Evolutionary conservation across 2,888 invertebrate genomes (phyloP), one percentile per base, ranked within the genome.

Genomic region (Eurytoma californica): DNA sequence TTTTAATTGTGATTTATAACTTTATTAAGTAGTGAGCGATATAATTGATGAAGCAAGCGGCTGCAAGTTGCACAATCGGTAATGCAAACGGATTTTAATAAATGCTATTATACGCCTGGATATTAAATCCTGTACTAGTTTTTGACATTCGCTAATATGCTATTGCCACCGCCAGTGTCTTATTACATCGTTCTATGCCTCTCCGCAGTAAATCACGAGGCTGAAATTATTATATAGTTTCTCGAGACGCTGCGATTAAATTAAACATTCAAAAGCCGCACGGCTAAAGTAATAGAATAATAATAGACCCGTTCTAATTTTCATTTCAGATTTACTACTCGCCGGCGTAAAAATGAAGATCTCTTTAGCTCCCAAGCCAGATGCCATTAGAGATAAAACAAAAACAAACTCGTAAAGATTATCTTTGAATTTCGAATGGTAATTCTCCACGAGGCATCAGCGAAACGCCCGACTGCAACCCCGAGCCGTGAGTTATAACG

Each of bases 371-470:
- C 13, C 30, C 39, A 39, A 63, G 63, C 63, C 39, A n/a, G 39
- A 39, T 63, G 13, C 47, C 39, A 63, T 63, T 47, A 39, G 39
- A 39, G 39, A 39, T 14, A 24, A 18, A 63, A 47, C 39, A 63
- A 63, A 63, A 63, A 63, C n/a, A 16, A 3, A 63, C 63, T 63
- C 63, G n/a, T 63, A 63, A 63, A 63, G 63, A 63, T 63, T 47
- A 63, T 63, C 63, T 47, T 39, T 47, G 63, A 63, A 63, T 39
- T 39, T 63, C 63, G 63, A 63, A 63, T 39, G 39, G 18, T 24
- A 18, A 13, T 18, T 39, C 47, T 24, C 7, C 39, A n/a, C 61
- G 61, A 47, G 47, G 13, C 63, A 39, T 39, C 63, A 47, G 18
- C 47, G 63, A 47, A 63, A 47, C 16, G 47, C 63, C n/a, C 63